Base-by-base conservation (phyloP, 2,888 invertebrate species). In the Elaeidobius kamerunicus region DNA sequence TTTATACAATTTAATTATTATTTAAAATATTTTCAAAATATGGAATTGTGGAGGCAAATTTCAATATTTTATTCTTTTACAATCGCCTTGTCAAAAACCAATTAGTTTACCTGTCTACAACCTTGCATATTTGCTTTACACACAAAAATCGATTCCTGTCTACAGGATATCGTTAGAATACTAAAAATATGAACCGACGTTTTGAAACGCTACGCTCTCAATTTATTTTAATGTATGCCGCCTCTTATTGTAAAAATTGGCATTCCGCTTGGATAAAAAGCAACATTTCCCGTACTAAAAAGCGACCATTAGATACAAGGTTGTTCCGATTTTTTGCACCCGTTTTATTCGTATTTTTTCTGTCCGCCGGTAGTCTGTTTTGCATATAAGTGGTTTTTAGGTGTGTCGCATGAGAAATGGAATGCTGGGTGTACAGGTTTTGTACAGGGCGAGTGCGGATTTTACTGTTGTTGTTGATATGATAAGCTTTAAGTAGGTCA, bases 361-460 rank as follows among this genome's bases (percentile, higher is more conserved):
- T n/a, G n/a, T n/a, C n/a, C n/a, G n/a, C 39, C 43, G 27, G 16
- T 36, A 28, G 20, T 38, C 43, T 43, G 28, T 43, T 50, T 50
- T 43, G 43, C 50, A 50, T 50, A 50, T 30, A 43, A 42, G 43
- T 43, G 36, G 38, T 40, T 47, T 35, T 45, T 20, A 45, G 45
- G 45, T 36, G 45, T 18, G 45, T n/a, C 45, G 32, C 34, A 20
- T 44, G 43, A 34, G 34, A 45, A 45, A 45, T 35, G 47, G 47
- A 40, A 40, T 47, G 47, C 32, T 14, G 19, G 16, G 23, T n/a
- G n/a, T 47, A 40, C 47, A 47, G 32, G 39, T 34, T 40, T 47
- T 17, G 17, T 40, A 47, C 47, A 44, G 43, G 34, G 28, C 15
- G 32, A 23, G 5, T 9, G 9, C 23, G n/a, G n/a, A n/a, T n/a